Base-by-base conservation (phyloP, 1,140 invertebrate species). In the Nephotettix cincticeps region DNA sequence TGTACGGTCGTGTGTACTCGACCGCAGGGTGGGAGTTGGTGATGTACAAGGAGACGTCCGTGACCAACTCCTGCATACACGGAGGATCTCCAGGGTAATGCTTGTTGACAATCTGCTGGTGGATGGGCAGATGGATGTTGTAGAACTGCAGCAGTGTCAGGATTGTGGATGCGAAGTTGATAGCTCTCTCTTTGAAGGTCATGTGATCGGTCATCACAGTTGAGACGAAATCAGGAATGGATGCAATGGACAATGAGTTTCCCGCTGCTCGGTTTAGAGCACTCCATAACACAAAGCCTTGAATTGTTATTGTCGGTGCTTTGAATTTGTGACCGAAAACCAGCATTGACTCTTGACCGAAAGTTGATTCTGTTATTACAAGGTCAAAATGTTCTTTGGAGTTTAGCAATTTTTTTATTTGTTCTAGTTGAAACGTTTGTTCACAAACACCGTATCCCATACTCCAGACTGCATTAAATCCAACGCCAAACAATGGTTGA, bases 191-290 rank as follows among this genome's bases (percentile, higher is more conserved):
- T 9, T 81, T 72, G 72, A 88, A 86, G 30, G 76, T 80, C 81
- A 89, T 86, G 3, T 82, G 80, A 47, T 82, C 83, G 23, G 78
- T 75, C 29, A 83, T 82, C 1, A 79, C 78, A 11, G 83, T 68
- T 6, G 86, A 82, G 36, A 83, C 77, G 71, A 79, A 79, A 6
- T 27, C 11, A 0, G 89, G 86, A 0, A 89, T 80, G 73, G 87
- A 88, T 13, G 71, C 19, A 0, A 43, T 54, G 4, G 28, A 17
- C 6, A 68, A 27, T 4, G 19, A 19, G 47, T 72, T 65, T 71
- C 70, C 70, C 1, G 29, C 68, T 25, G 36, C 36, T 17, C 69
- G 40, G 51, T 69, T 21, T 11, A 66, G n/a, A 19, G 21, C 25
- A 1, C 66, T 27, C 14, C 40, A 40, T 4, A 43, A 25, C 0